These are phyloP conservation scores for Balaenoptera acutorostrata DNA, from an alignment of 2,113 vertebrate species.

Conservation along the genomic window DNA sequence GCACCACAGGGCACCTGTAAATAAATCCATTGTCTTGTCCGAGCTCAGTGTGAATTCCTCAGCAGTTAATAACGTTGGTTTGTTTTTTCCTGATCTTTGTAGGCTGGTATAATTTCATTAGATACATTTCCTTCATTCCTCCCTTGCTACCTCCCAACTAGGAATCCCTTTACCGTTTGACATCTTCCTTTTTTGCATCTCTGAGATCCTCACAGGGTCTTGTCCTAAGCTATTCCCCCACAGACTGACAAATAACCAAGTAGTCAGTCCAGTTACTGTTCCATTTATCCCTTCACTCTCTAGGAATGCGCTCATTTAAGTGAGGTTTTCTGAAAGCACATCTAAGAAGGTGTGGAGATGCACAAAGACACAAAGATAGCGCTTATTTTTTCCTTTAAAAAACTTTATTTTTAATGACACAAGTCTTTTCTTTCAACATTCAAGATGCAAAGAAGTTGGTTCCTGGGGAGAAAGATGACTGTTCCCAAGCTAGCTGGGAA, in stretches of 20 bases:
- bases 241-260: neutral
- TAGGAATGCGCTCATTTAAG: neutral
- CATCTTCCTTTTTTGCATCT: neutral
- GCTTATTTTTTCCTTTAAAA: neutral
- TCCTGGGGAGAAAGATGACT: conserved; percentile 31
- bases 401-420: conserved; percentile 12
- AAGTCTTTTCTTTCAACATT: conserved; percentile 46
- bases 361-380: neutral
- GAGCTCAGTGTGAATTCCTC: conserved; percentile 37
- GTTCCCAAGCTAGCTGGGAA: neutral
- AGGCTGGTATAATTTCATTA: neutral
- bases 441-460: conserved; percentile 34
- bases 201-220: neutral
- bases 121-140: neutral
- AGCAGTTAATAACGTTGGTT: neutral
- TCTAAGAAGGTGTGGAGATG: neutral
- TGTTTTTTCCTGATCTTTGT: conserved; percentile 4
- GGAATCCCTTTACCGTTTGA: neutral
- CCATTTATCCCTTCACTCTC: neutral
- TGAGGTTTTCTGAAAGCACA: conserved; percentile 1
- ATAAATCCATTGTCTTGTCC: conserved; percentile 45
- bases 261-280: neutral
- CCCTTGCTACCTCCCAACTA: neutral
- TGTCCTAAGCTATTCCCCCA: neutral
- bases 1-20: neutral